phyloP scores from a whole-genome alignment of 2,888 invertebrate genomes.

The Acrocyrtus sp. region DNA sequence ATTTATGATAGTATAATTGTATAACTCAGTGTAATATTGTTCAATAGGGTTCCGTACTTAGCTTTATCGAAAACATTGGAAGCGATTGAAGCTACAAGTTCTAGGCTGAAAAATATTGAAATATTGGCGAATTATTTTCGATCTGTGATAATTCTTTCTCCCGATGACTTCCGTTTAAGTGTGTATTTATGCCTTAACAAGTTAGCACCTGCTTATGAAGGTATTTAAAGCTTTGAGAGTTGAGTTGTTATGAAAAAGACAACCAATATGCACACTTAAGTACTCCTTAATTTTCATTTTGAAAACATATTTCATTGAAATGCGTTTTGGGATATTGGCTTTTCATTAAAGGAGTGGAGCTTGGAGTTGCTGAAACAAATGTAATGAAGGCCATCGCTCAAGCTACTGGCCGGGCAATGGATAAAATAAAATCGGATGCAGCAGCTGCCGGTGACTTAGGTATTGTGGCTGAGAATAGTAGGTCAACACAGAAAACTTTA shows the following conservation, averaged over 20 bases:
- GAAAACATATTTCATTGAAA: too few species aligned
- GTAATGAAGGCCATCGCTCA: slow-evolving; percentile 94
- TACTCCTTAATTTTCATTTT: not conserved
- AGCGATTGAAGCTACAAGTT: slow-evolving; percentile 85
- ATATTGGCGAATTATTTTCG: slow-evolving; percentile 91
- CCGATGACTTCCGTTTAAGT: slow-evolving; percentile 88
- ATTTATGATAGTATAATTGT: too few species aligned
- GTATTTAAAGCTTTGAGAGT: too few species aligned
- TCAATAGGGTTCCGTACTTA: slow-evolving; percentile 85
- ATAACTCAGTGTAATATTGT: too few species aligned
- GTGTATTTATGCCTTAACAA: slow-evolving; percentile 96
- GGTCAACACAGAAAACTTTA: slow-evolving; percentile 87
- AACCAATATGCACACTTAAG: not conserved
- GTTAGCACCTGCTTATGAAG: slow-evolving; percentile 95
- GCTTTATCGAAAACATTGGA: slow-evolving; percentile 92
- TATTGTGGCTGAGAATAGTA: slow-evolving; percentile 85
- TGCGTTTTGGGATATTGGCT: too few species aligned
- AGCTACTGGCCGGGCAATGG: slow-evolving; percentile 85
- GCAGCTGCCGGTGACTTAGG: slow-evolving; percentile 88
- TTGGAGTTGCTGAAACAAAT: slow-evolving; percentile 95
- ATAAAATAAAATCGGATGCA: slow-evolving; percentile 81
- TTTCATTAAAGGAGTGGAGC: slow-evolving; percentile 72
- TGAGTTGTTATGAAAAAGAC: too few species aligned
- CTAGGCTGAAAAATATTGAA: slow-evolving; percentile 90
- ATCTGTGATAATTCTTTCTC: slow-evolving; percentile 88